Evolutionary conservation across 2,797 vertebrate species (phyloP), one percentile per base, ranked within the genome.

Genomic region (Rhabdomys pumilio): DNA sequence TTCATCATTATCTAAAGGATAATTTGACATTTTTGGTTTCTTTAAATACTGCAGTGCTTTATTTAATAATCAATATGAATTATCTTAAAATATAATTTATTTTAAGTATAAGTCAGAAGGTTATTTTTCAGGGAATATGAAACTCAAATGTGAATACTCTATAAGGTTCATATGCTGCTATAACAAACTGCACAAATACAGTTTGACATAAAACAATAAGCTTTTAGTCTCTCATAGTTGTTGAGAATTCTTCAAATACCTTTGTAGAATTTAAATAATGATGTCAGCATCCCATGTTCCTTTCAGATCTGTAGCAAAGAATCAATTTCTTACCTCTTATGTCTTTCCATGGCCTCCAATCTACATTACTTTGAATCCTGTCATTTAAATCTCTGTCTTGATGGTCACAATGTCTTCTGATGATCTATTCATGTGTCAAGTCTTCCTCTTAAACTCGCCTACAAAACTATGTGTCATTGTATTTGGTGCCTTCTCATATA

Each of bases 41-140:
- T 85, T 73, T 95, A 95, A 98, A 82, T 91, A 90, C 85, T 95
- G 73, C 88, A 91, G 80, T 87, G n/a, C 47, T 86, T 92, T 47
- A 92, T 89, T 89, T 17, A 87, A 91, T 96, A 15, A 93, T 86
- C 69, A 95, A 20, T 89, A 6, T 53, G 92, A 19, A 94, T 91
- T 91, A 83, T 91, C 41, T 95, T 96, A 72, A 53, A n/a, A 90
- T 57, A 89, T 19, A 41, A 94, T 93, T 93, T 92, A 86, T 72
- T 79, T 96, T 93, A 76, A 90, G 31, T 85, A 79, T 17, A 96
- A 95, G 80, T 44, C 19, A 34, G 90, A 95, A 93, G 85, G 50
- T n/a, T 88, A 24, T 87, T 72, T 73, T 92, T 96, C 94, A 94
- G 34, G 38, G n/a, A 84, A 94, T 83, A 34, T 86, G 59, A 31